Evolutionary conservation across 2,888 invertebrate species (phyloP).

Genomic region (Drosophila diplacantha): DNA sequence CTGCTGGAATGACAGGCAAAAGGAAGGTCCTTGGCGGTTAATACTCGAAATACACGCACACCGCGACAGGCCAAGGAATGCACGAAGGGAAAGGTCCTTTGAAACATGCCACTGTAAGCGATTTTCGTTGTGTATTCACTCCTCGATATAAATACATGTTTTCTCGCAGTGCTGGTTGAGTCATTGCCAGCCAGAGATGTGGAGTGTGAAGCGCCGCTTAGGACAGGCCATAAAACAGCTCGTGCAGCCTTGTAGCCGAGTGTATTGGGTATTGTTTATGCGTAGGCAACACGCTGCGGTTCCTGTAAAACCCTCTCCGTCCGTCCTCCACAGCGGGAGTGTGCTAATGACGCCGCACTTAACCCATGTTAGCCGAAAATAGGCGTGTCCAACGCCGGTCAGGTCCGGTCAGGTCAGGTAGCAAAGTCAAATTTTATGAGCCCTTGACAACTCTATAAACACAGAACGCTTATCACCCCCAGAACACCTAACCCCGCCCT

Average conservation of each 20-base stretch:
- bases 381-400: constrained; percentile 49
- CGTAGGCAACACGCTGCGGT: constrained; percentile 28
- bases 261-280: constrained; percentile 29
- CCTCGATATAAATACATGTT: neutral
- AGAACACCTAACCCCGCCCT: constrained; percentile 10
- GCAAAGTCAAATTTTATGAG: constrained; percentile 52
- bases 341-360: constrained; percentile 64
- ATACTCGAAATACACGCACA: constrained; percentile 57
- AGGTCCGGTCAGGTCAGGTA: constrained; percentile 39
- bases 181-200: constrained; percentile 48
- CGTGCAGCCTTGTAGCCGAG: constrained; percentile 37
- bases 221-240: constrained; percentile 50
- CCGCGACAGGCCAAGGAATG: constrained; percentile 37
- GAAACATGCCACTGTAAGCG: neutral
- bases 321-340: constrained; percentile 30
- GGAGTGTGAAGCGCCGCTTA: constrained; percentile 57
- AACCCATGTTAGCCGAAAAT: constrained; percentile 64
- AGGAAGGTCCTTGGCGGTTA: constrained; percentile 44
- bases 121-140: neutral
- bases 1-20: constrained; percentile 35
- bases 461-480: constrained; percentile 53
- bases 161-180: constrained; percentile 42
- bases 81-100: neutral
- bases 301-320: constrained; percentile 21
- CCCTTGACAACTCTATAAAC: constrained; percentile 68